phyloP scores from a whole-genome alignment of 2,797 vertebrate species.

The Acridotheres tristis region DNA sequence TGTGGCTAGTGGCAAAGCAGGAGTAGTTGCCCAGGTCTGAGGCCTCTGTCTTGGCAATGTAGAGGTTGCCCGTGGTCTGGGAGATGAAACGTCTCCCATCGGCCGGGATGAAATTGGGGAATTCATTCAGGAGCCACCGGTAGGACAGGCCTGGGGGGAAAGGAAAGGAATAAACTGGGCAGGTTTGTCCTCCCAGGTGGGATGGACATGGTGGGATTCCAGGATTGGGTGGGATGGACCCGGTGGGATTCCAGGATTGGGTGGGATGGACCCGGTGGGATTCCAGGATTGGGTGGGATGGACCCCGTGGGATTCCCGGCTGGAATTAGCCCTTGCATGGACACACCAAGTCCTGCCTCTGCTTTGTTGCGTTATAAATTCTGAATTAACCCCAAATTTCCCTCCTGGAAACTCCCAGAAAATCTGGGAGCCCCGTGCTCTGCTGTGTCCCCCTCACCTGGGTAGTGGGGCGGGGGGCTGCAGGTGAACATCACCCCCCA shows the following conservation, averaged over 20 bases:
- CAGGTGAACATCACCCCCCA: constrained; percentile 88
- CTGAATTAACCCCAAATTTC: background rate
- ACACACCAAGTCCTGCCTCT: background rate
- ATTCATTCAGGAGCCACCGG: constrained; percentile 94
- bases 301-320: background rate
- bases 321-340: background rate
- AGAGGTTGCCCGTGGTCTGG: constrained; percentile 93
- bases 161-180: background rate
- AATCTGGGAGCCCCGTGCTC: background rate
- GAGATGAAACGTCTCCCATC: constrained; percentile 90
- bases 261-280: too few relatives aligned
- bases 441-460: constrained; percentile 76
- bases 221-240: too few relatives aligned
- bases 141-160: constrained; percentile 85
- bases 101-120: constrained; percentile 89
- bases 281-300: too few relatives aligned
- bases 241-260: too few relatives aligned
- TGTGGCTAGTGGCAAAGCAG: constrained; percentile 93
- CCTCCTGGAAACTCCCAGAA: background rate
- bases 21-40: constrained; percentile 91
- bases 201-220: background rate
- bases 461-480: constrained; percentile 92
- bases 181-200: background rate
- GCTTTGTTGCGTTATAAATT: background rate
- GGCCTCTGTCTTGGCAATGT: constrained; percentile 86